Evolutionary conservation across 2,888 invertebrate genomes (phyloP), one percentile per base, ranked within the genome.

Genomic region (Lingula anatina): DNA sequence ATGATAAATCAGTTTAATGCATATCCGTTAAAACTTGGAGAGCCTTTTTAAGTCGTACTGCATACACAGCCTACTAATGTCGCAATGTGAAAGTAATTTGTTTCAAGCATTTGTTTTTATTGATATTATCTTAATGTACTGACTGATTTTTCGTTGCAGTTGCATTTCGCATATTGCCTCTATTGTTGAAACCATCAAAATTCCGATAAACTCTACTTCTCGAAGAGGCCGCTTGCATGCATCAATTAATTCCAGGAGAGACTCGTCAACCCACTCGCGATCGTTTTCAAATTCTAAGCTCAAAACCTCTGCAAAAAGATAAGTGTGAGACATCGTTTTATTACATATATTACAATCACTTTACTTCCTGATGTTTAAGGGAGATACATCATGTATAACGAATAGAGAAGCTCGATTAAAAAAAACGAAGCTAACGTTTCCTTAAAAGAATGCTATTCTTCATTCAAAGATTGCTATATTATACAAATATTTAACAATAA

Each of bases 201-300:
- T 50, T 3, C 64, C 64, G 38, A 66, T 65, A 5, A 66, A 40
- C 25, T 55, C 59, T 15, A 68, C 54, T 20, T 61, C 55, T 26
- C 48, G 50, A 23, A 68, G 51, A 18, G n/a, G n/a, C n/a, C 44
- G 49, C 43, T 58, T 60, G 47, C 65, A 64, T 20, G 47, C 52
- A 5, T 46, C 49, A 5, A 65, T 48, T 27, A 68, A 46, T 9
- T 38, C 23, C 5, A 65, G 21, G 1, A 68, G 35, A 5, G 52
- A 46, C 2, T 59, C 55, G 49, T 66, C 66, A 2, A 66, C 57
- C 3, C 57, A 45, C 40, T 65, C 65, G 20, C 56, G 55, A 26
- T 58, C 60, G 51, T 66, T 68, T 49, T 68, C 68, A 5, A 66
- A 44, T 46, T 65, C 65, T 18, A 68, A 36, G 15, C 36, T 47